Evolutionary conservation across 1,140 invertebrate genomes (phyloP).

Genomic region (Cephus cinctus): DNA sequence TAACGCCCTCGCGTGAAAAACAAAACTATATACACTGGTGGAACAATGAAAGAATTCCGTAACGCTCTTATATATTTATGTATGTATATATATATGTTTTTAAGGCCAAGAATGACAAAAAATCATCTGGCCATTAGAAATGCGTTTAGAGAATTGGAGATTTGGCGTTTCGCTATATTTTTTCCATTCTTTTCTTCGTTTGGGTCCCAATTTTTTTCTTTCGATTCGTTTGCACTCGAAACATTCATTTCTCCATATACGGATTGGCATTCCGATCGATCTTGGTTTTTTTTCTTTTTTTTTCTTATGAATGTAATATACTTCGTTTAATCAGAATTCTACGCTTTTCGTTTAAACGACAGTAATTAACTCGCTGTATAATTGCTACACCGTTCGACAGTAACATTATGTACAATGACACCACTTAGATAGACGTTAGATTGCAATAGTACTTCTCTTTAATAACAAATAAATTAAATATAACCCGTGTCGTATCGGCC

Average conservation of each 20-base stretch:
- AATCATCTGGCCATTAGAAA: too few species aligned
- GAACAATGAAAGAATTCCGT: too few species aligned
- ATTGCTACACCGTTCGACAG: constrained; percentile 41
- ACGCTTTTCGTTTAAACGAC: constrained; percentile 2
- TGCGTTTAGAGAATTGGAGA: too few species aligned
- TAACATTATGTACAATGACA: constrained; percentile 57
- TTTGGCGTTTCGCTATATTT: too few species aligned
- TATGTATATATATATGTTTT: too few species aligned
- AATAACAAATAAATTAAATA: constrained; percentile 51
- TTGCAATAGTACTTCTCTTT: constrained; percentile 31
- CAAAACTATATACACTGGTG: too few species aligned
- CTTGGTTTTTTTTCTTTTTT: constrained; percentile 17
- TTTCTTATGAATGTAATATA: constrained; percentile 20
- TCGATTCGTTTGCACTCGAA: constrained; percentile 25
- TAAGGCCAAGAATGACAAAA: too few species aligned
- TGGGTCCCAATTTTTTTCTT: constrained; percentile 22
- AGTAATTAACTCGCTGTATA: constrained; percentile 24
- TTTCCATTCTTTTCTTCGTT: constrained; percentile 12
- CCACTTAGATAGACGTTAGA: constrained; percentile 40
- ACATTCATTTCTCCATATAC: constrained; percentile 4
- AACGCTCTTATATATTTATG: too few species aligned
- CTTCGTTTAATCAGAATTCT: constrained; percentile 10
- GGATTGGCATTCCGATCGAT: not conserved
- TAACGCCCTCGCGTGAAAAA: too few species aligned
- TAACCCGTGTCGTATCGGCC: constrained; percentile 19